Base-by-base conservation (phyloP, 2,888 invertebrate genomes). In the Dyspetes luteomarginatus region DNA sequence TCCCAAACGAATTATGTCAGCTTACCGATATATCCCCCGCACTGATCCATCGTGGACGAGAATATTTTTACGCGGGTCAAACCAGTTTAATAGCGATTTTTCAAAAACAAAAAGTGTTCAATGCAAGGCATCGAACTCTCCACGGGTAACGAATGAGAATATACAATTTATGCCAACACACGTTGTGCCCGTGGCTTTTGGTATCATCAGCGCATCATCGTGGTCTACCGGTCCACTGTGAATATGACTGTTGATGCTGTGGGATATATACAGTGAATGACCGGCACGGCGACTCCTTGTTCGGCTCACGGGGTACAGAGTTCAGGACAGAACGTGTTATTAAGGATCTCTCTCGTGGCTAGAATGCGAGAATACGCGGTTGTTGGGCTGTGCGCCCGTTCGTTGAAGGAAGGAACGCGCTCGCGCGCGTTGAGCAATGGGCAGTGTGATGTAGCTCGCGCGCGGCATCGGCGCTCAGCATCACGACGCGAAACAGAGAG, bases 271-370 rank as follows among this genome's bases (percentile, higher is more conserved):
- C 72, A 72, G 64, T 52, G 78, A 77, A 80, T 83, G 83, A 82
- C 82, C 73, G 84, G 78, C 2, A 72, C 72, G 76, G 69, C 74
- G 81, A 78, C 73, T 81, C 81, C 73, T 81, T 67, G 81, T 77
- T 64, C 73, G 77, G 73, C 68, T 64, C 64, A 56, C 72, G 74
- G 74, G 85, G 85, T 84, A 85, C 86, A 85, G 84, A 86, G 88
- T 87, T 88, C 87, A 87, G 83, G 79, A 83, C 82, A 82, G 84
- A 87, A 87, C 88, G 85, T 88, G 86, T 89, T 89, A 89, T 89
- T 89, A 89, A 84, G 84, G 85, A 83, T 82, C 84, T 81, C 83
- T 84, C 78, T 78, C 73, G 81, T 78, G 81, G 78, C 74, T 81
- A 81, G 78, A 81, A 78, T 78, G 69, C 81, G 69, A 78, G 68